phyloP scores from a whole-genome alignment of 2,113 vertebrate species.

The Leptosomus discolor region DNA sequence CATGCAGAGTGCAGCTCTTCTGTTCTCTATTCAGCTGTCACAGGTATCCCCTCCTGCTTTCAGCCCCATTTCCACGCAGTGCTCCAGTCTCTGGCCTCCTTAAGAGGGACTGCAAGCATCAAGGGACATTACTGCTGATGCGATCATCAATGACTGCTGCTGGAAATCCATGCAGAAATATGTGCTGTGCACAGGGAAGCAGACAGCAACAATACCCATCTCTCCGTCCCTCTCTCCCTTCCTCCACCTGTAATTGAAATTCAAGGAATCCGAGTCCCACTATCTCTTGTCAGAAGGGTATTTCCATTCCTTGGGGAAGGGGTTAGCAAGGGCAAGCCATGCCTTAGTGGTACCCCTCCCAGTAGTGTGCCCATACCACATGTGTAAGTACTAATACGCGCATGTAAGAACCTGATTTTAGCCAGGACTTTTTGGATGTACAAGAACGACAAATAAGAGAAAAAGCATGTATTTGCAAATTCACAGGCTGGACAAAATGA shows the following conservation, averaged over 20 bases:
- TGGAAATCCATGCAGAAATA: conserved; percentile 45
- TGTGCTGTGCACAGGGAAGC: background rate
- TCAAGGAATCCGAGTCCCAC: background rate
- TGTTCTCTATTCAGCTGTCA: background rate
- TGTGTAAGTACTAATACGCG: accelerated
- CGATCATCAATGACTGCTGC: background rate
- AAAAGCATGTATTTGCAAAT: background rate
- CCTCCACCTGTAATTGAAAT: background rate
- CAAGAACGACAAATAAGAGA: background rate
- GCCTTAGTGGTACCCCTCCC: background rate
- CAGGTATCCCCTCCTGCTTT: accelerated
- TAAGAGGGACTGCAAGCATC: conserved; percentile 41
- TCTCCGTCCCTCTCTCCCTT: background rate
- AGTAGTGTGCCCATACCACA: background rate
- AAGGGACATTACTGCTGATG: background rate
- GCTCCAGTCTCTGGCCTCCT: background rate
- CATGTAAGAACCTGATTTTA: background rate
- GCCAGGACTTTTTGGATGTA: background rate
- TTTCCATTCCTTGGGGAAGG: background rate
- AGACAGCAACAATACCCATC: background rate
- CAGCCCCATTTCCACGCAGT: background rate
- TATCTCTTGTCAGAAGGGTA: background rate
- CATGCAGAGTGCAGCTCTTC: background rate
- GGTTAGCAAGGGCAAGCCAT: background rate
- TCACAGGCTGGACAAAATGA: background rate